Base-by-base conservation (phyloP, 2,888 invertebrate genomes). In the Caenorhabditis zanzibari region DNA sequence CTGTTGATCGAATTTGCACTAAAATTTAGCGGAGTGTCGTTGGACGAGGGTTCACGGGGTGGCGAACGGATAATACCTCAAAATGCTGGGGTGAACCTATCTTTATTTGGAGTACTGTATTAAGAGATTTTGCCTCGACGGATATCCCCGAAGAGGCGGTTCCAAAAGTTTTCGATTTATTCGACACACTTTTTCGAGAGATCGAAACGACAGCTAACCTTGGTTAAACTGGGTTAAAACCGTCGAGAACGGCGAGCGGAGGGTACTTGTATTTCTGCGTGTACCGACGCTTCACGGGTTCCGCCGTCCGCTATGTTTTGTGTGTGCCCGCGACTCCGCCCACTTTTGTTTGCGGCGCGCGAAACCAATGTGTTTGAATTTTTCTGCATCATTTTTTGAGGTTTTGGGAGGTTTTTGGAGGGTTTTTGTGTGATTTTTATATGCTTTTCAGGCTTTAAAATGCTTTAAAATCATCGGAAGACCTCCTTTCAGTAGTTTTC, bases 181-280 rank as follows among this genome's bases (percentile, higher is more conserved):
- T 75, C 75, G 75, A 75, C 75, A 68, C 75, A 68, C 75, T 68
- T 66, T 66, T 68, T 75, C 75, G 75, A 68, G 75, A 66, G 75
- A 75, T 75, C 75, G 59, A 75, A 66, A 68, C 66, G 58, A 66
- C 58, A 54, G 66, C 75, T 75, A 75, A 75, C 75, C 75, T 75
- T 75, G 75, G 75, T 75, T 75, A 75, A 63, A 75, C 75, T 75
- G 75, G 75, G 75, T 75, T 75, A 68, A 75, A 75, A 75, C 75
- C 75, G 26, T 68, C 32, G 38, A 19, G 58, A 47, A 9, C 44
- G 47, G 63, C 26, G 63, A 12, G 63, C 24, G 22, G 63, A 41
- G 44, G 63, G 7, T 1, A 4, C 28, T 44, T 44, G 44, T 41
- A 9, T 44, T 28, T 26, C 7, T n/a, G n/a, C 35, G 59, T 76